These are phyloP conservation scores for Nomia melanderi DNA, from an alignment of 1,140 invertebrate species.

Conservation along the genomic window DNA sequence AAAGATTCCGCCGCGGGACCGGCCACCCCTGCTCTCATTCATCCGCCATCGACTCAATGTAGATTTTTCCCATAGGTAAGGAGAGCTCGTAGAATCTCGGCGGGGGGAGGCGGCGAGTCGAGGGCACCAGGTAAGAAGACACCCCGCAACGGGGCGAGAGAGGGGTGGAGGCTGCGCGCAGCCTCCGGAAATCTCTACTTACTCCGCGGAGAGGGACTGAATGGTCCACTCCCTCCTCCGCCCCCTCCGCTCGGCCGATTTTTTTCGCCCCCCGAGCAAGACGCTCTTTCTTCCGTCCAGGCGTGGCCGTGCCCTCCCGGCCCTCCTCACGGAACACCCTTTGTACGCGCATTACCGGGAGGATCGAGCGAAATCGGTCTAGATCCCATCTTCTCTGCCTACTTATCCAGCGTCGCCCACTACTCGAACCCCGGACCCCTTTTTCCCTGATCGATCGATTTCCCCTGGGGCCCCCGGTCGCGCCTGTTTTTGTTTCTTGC, in stretches of 20 bases:
- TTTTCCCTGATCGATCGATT: conserved; percentile 45
- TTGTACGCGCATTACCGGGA: conserved; percentile 60
- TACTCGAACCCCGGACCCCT: conserved; percentile 23
- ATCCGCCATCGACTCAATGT: conserved; percentile 70
- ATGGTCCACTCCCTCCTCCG: conserved; percentile 64
- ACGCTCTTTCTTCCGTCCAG: neutral
- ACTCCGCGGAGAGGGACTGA: conserved; percentile 67
- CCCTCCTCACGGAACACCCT: conserved; percentile 21
- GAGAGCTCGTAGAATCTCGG: conserved; percentile 6
- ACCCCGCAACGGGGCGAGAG: conserved; percentile 57
- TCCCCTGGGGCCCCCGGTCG: neutral
- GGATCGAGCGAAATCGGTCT: conserved; percentile 68
- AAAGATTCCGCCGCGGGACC: conserved; percentile 65
- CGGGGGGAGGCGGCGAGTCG: neutral
- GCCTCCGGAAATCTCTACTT: conserved; percentile 80
- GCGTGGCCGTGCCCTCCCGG: conserved; percentile 12
- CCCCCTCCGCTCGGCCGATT: neutral
- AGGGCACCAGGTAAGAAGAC: conserved; percentile 65
- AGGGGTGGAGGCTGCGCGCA: conserved; percentile 44
- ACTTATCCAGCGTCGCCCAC: conserved; percentile 24
- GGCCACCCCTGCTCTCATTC: conserved; percentile 62
- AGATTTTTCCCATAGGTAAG: conserved; percentile 74
- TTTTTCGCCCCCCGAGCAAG: neutral
- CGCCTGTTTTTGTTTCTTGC: conserved; percentile 32
- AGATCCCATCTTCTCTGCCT: conserved; percentile 59